A percentile compares a stretch with the other conserved stretches of the same genome.
These are phyloP conservation scores for Eupithecia exiguata DNA, from an alignment of 2,888 invertebrate species.

Conservation along the genomic window DNA sequence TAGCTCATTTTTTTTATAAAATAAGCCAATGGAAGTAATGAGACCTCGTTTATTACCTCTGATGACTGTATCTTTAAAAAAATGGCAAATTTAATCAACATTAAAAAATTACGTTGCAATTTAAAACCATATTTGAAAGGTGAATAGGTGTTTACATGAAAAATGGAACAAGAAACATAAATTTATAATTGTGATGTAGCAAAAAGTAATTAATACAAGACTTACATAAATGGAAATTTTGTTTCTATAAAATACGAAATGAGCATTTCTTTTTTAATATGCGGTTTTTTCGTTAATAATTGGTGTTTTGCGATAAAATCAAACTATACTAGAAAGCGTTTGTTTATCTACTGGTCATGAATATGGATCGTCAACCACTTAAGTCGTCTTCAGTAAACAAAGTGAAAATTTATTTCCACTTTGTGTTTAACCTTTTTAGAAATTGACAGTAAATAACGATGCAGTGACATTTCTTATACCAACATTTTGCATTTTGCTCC, in stretches of 20 bases:
- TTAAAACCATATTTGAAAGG: background rate
- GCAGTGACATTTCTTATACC: background rate
- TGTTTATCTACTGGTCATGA: slow-evolving; percentile 3
- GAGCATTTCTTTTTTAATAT: background rate
- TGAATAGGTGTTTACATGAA: background rate
- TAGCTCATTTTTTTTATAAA: background rate
- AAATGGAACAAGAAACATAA: background rate
- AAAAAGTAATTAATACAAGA: slow-evolving; percentile 4
- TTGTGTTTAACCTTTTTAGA: background rate
- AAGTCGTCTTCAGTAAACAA: background rate
- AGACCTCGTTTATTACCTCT: background rate
- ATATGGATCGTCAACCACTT: slow-evolving; percentile 7
- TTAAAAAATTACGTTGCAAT: background rate
- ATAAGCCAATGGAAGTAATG: background rate
- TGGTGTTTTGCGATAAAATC: slow-evolving; percentile 4
- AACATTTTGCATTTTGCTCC: background rate
- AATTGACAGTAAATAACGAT: background rate
- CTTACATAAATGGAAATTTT: background rate
- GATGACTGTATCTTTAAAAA: background rate
- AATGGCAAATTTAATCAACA: background rate
- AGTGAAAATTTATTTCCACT: background rate
- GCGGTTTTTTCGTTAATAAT: background rate
- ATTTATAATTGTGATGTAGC: background rate
- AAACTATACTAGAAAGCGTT: background rate
- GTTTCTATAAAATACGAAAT: background rate